Evolutionary conservation across 2,113 vertebrate species (phyloP), one percentile per base, ranked within the genome.

Genomic region (Parotia lawesii): DNA sequence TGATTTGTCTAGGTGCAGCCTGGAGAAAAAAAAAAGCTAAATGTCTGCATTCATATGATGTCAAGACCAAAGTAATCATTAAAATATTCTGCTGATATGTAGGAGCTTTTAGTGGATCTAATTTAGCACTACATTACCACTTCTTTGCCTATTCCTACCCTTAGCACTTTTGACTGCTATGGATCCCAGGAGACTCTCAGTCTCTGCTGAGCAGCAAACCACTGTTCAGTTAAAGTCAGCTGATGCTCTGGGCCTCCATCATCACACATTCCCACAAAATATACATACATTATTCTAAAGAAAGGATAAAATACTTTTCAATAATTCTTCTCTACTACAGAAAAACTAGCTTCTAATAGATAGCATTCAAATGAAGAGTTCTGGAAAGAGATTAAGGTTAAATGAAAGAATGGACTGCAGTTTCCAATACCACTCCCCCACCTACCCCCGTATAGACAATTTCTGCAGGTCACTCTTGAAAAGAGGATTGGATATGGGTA

Each of bases 361-460:
- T 10, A 56, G 6, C 2, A 48, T 91, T 69, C 25, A 81, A 60
- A 79, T 3, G 14, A 54, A 58, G 14, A 60, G 13, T 27, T 47
- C 33, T 66, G 20, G 20, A 66, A 65, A 79, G 24, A 72, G 2
- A 69, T 44, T 53, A 87, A 85, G 17, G 16, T 60, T n/a, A 79
- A 37, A 72, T 16, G 11, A 82, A 88, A 57, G 12, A 81, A 65
- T 14, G 23, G 47, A 51, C 5, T 12, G 12, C 8, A 28, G 2
- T 60, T 89, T 81, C 51, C 67, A 73, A 62, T 4, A 54, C 20
- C 10, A 5, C 5, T 25, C 2, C 5, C 20, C 1, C 17, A 18
- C 11, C 17, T 38, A 27, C 2, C 1, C 5, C 19, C 3, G 12
- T 11, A 79, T 0, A 48, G 42, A 42, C 3, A n/a, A 19, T 47